Conservation (phyloP, 2,888 invertebrate species). For the Platycheirus rosarum region DNA sequence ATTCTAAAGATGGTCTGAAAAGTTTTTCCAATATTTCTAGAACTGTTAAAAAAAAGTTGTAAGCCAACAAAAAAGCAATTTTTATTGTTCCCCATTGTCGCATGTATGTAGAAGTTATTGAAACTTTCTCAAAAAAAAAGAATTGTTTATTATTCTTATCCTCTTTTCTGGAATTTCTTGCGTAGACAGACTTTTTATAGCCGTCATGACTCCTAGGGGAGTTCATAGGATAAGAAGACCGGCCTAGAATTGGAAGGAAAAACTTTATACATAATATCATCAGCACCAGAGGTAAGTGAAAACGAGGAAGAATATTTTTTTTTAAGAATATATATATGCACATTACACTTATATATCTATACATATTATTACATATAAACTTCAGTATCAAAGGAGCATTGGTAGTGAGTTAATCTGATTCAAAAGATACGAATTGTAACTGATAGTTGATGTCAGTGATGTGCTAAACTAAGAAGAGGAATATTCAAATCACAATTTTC, state of each 20-base stretch:
- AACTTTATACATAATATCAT: conserved; percentile 55
- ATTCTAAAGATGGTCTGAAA: conserved; percentile 26
- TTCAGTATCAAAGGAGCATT: no score
- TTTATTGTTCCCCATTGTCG: conserved; percentile 70
- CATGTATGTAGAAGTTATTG: conserved; percentile 72
- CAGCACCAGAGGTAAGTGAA: conserved; percentile 64
- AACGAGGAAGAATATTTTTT: conserved; percentile 14
- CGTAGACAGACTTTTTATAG: conserved; percentile 67
- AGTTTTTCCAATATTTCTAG: conserved; percentile 39
- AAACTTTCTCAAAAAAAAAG: conserved; percentile 56
- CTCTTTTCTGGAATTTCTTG: conserved; percentile 34
- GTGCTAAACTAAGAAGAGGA: conserved; percentile 48
- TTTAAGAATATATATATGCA: conserved; percentile 2
- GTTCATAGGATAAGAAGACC: conserved; percentile 23
- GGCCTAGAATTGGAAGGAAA: conserved; percentile 36
- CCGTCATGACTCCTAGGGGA: conserved; percentile 50
- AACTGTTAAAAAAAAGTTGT: conserved; percentile 1
- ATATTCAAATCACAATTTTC: conserved; percentile 56
- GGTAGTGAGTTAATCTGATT: conserved; percentile 14
- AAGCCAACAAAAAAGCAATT: conserved; percentile 17
- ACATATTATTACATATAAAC: no score
- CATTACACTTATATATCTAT: no score
- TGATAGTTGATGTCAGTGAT: conserved; percentile 45
- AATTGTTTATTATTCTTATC: conserved; percentile 43
- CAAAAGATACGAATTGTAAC: conserved; percentile 61